Evolutionary conservation across 92 coral and sea anemone genomes (phyloP).

Genomic region (Palythoa heliodiscus): DNA sequence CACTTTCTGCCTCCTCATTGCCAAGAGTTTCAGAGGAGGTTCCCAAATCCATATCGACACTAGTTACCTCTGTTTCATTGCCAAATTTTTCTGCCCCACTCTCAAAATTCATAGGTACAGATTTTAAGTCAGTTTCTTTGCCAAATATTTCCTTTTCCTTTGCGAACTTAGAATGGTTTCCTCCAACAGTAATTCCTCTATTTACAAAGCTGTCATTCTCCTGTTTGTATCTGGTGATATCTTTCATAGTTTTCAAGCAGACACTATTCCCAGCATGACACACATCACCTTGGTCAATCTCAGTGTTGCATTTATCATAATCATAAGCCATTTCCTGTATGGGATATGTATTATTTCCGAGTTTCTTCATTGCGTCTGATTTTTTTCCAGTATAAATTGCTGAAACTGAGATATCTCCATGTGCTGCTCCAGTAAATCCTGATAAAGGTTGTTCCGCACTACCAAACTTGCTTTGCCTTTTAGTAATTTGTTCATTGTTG

Average conservation of each 20-base stretch:
- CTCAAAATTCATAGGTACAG: background rate
- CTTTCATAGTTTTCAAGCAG: background rate
- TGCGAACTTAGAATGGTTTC: background rate
- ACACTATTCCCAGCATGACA: background rate
- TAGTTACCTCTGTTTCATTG: slow-evolving; percentile 13
- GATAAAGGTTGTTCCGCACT: background rate
- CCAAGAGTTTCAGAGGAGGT: slow-evolving; percentile 9
- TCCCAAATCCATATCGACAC: slow-evolving; percentile 36
- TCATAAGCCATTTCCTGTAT: background rate
- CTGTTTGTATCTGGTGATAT: background rate
- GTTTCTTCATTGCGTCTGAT: background rate
- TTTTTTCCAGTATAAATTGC: background rate
- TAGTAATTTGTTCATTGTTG: background rate
- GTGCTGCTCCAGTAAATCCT: background rate
- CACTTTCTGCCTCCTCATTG: slow-evolving; percentile 21
- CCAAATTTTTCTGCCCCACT: background rate
- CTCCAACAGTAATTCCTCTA: background rate
- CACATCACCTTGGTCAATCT: background rate
- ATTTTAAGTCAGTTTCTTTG: background rate
- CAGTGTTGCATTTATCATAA: background rate
- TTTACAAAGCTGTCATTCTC: background rate
- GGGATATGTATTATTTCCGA: background rate
- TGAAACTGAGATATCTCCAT: background rate
- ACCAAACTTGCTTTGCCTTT: background rate
- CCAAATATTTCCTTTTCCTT: background rate